Conservation (phyloP, 2,113 vertebrate genomes). For the Epinephelus cyanopodus region DNA sequence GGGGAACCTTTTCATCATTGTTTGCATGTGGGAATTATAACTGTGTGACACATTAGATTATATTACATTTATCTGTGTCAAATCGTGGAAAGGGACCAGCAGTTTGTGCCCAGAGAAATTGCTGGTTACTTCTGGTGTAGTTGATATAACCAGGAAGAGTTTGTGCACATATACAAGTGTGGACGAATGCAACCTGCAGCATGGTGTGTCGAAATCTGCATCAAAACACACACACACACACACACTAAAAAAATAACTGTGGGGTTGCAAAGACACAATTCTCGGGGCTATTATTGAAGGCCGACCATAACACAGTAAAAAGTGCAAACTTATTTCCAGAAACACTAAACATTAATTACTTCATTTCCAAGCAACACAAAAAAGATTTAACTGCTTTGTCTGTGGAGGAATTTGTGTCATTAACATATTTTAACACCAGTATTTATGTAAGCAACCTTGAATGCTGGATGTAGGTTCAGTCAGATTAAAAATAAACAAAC, state of each 20-base stretch:
- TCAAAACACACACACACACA: background rate
- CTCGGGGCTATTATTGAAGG: constrained; percentile 15
- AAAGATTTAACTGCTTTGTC: background rate
- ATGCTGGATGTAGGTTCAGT: background rate
- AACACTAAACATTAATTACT: constrained; percentile 2
- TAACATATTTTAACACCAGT: constrained; percentile 9
- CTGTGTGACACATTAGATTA: no score
- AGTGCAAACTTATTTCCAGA: constrained; percentile 5
- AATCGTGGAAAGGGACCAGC: background rate
- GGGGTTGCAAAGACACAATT: background rate
- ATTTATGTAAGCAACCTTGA: constrained; percentile 6
- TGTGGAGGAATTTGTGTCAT: constrained; percentile 6
- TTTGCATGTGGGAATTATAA: no score
- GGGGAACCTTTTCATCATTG: no score
- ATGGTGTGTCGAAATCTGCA: background rate
- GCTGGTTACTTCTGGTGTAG: background rate
- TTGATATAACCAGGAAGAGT: no score
- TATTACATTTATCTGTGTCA: background rate
- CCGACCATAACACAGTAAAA: constrained; percentile 8
- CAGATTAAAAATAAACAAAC: background rate
- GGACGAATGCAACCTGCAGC: no score
- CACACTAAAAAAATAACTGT: background rate
- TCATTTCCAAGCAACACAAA: constrained; percentile 1
- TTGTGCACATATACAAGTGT: no score
- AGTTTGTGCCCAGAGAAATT: constrained; percentile 2